Evolutionary conservation across 2,888 invertebrate genomes (phyloP).

Genomic region (Rhamnusium bicolor): DNA sequence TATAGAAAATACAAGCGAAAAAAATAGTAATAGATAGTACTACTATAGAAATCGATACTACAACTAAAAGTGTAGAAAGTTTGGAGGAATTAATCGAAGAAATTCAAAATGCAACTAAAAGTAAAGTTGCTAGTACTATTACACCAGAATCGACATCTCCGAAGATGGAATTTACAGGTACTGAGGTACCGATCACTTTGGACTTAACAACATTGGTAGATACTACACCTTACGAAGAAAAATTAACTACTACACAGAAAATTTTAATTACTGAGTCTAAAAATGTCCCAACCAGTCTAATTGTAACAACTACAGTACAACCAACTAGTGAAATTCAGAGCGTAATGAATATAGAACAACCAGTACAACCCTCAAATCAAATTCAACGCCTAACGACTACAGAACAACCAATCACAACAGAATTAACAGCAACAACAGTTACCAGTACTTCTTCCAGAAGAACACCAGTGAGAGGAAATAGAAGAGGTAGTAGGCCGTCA

Average conservation of each 20-base stretch:
- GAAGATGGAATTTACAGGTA: neutral
- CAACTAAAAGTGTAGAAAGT: neutral
- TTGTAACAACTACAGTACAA: neutral
- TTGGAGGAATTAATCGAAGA: conserved; percentile 12
- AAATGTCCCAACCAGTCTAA: neutral
- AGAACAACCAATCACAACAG: conserved; percentile 17
- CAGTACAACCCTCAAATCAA: too few relatives aligned
- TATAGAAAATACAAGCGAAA: too few relatives aligned
- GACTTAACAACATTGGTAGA: neutral
- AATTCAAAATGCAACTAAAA: conserved; percentile 11
- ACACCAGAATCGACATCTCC: neutral
- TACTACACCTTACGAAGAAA: neutral
- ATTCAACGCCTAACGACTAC: too few relatives aligned
- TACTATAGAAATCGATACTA: neutral
- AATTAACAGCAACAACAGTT: neutral
- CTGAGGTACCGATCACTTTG: neutral
- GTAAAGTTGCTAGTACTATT: neutral
- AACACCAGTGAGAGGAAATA: neutral
- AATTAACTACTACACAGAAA: neutral
- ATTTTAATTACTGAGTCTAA: neutral
- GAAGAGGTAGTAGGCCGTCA: conserved; percentile 28
- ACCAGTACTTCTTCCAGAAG: neutral
- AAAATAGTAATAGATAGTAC: too few relatives aligned
- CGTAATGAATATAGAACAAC: neutral
- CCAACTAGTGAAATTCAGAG: too few relatives aligned